phyloP scores from a whole-genome alignment of 2,113 vertebrate species.

The Apistogramma diplotaenia region DNA sequence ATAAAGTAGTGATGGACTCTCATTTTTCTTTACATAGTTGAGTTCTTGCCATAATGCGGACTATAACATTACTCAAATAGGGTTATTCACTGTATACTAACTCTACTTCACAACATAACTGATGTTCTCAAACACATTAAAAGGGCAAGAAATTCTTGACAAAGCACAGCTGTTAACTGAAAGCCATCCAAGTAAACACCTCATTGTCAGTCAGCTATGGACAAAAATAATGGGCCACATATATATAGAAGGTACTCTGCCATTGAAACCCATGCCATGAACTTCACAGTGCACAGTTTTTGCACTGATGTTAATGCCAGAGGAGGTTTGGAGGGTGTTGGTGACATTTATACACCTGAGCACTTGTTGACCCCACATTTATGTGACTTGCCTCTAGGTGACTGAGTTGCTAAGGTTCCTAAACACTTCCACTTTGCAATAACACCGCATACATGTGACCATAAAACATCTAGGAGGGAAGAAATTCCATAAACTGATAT shows the following conservation, averaged over 20 bases:
- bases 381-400: background rate
- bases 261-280: background rate
- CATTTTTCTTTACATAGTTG: no score
- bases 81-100: no score
- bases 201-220: background rate
- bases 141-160: no score
- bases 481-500: background rate
- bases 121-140: no score
- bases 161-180: no score
- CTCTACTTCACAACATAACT: no score
- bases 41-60: no score
- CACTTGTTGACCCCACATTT: background rate
- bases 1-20: no score
- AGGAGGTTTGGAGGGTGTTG: background rate
- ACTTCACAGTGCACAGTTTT: background rate
- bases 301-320: background rate
- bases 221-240: background rate
- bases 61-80: no score
- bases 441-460: background rate
- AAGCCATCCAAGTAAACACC: no score
- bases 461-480: background rate
- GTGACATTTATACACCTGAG: no score
- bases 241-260: background rate
- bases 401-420: background rate
- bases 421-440: background rate